Percentiles rank a stretch among this genome's conserved stretches.
phyloP scores from a whole-genome alignment of 1,140 invertebrate species.

The Drosophila navojoa region DNA sequence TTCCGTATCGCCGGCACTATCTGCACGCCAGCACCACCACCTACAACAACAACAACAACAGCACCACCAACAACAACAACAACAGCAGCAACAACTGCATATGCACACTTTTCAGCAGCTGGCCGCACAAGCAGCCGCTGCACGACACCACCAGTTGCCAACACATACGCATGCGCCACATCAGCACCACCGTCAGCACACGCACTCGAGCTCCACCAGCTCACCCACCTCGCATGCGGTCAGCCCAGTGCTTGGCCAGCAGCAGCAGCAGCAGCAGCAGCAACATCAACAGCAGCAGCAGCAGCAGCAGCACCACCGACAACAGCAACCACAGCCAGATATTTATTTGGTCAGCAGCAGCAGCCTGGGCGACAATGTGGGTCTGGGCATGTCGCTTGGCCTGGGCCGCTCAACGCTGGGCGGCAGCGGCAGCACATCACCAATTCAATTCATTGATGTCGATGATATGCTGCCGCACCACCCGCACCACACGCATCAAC shows the following conservation, averaged over 20 bases:
- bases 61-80: constrained; percentile 58
- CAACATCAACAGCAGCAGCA: constrained; percentile 67
- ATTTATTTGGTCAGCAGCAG: constrained; percentile 83
- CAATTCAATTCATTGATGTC: constrained; percentile 82
- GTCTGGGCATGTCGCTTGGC: constrained; percentile 63
- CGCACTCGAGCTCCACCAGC: constrained; percentile 74
- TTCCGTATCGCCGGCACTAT: constrained; percentile 75
- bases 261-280: constrained; percentile 67
- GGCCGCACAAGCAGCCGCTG: constrained; percentile 77
- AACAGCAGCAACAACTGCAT: constrained; percentile 73
- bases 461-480: constrained; percentile 75
- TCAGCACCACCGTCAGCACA: constrained; percentile 64
- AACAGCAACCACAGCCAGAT: constrained; percentile 67
- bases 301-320: constrained; percentile 35
- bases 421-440: constrained; percentile 75
- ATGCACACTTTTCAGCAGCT: constrained; percentile 78
- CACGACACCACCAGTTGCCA: constrained; percentile 54
- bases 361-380: constrained; percentile 77
- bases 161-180: constrained; percentile 43
- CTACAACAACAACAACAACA: constrained; percentile 52
- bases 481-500: constrained; percentile 36
- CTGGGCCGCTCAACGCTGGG: constrained; percentile 58
- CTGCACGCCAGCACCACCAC: constrained; percentile 77
- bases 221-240: constrained; percentile 78
- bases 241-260: constrained; percentile 66